Conservation (phyloP, 2,797 vertebrate genomes). For the Cephalopachus bancanus region DNA sequence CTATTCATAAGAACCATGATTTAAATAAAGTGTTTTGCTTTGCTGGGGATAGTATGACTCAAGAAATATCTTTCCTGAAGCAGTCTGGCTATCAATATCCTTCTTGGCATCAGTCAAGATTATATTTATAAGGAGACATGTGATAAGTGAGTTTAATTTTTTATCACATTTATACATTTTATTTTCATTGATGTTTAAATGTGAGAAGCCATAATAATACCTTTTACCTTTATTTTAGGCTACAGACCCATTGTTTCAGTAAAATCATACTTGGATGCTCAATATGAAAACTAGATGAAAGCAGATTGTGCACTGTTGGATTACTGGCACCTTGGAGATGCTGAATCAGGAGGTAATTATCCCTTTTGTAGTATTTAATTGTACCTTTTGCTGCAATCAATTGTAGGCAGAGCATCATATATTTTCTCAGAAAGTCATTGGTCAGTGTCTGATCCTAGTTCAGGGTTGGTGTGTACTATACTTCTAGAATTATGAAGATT, state of each 20-base stretch:
- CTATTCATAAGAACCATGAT: constrained; percentile 50
- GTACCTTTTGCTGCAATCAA: background rate
- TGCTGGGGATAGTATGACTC: background rate
- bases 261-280: constrained; percentile 39
- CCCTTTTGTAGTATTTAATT: background rate
- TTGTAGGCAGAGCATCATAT: background rate
- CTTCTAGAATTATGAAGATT: background rate
- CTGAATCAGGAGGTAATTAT: background rate
- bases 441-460: background rate
- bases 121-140: background rate
- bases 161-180: constrained; percentile 17
- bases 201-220: background rate
- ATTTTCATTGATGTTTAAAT: background rate
- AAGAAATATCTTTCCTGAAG: constrained; percentile 8
- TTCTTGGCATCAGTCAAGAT: background rate
- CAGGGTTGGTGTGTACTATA: background rate
- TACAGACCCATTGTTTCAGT: background rate
- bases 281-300: background rate
- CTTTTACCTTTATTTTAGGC: constrained; percentile 20
- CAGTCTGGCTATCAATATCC: background rate
- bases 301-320: accelerated
- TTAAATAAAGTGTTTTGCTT: constrained; percentile 52
- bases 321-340: background rate
- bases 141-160: background rate
- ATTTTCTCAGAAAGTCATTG: constrained; percentile 1